Conservation (phyloP, 2,797 vertebrate genomes). For the Crocodylus rhombifer region DNA sequence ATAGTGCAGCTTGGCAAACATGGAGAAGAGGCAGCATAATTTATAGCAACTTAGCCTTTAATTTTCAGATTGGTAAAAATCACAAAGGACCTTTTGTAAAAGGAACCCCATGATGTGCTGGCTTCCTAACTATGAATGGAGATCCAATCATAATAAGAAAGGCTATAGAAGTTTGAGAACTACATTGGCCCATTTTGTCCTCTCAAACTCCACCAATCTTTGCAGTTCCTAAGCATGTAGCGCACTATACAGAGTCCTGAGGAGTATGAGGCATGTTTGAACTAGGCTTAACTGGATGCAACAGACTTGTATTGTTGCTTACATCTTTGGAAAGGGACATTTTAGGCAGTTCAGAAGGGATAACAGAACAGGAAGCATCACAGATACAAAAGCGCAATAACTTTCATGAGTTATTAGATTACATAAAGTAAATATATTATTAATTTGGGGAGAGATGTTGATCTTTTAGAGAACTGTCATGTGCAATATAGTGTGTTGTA, state of each 20-base stretch:
- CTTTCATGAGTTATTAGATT: not conserved
- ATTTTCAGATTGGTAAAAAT: not conserved
- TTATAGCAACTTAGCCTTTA: not conserved
- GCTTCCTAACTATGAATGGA: not conserved
- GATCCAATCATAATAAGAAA: not conserved
- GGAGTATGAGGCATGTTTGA: not conserved
- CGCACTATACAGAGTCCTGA: not conserved
- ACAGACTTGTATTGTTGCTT: not conserved
- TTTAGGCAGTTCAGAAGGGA: not conserved
- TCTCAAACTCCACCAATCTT: not conserved
- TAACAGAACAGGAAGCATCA: not conserved
- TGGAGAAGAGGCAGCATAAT: not conserved
- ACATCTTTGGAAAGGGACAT: not conserved
- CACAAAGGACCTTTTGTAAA: not conserved
- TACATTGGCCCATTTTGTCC: not conserved
- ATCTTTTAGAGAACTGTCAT: not conserved
- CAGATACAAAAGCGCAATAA: not conserved
- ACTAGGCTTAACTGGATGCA: not conserved
- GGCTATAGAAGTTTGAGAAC: not conserved
- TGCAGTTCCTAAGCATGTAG: not conserved
- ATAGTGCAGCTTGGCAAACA: not conserved
- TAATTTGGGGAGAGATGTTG: fast-evolving
- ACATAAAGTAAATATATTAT: not conserved
- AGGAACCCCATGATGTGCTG: not conserved
- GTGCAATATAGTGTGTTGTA: not conserved